phyloP scores from a whole-genome alignment of 2,113 vertebrate genomes.

The Nannobrachium achirus region DNA sequence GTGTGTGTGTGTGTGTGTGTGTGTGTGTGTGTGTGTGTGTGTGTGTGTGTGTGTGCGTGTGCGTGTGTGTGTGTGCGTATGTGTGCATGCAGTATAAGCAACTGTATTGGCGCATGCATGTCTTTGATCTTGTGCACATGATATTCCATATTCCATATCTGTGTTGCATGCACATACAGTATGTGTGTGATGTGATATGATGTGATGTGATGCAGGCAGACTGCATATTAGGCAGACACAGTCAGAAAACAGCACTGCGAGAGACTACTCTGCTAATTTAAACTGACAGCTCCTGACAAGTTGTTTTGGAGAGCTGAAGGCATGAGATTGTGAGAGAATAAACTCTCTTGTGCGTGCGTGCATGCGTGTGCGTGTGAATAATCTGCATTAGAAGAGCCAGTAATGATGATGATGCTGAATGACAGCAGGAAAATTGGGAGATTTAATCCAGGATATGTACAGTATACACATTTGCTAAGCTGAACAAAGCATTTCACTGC shows the following conservation, averaged over 20 bases:
- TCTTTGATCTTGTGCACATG: too few species aligned
- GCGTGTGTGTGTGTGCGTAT: constrained; percentile 16
- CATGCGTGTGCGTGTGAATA: constrained; percentile 44
- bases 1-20: constrained; percentile 18
- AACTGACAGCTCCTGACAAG: constrained; percentile 69
- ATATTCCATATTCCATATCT: constrained; percentile 1
- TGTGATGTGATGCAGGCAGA: constrained; percentile 61
- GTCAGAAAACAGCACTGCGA: constrained; percentile 51
- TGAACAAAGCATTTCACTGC: constrained; percentile 32
- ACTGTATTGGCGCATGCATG: too few species aligned
- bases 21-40: background rate
- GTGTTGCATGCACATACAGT: background rate
- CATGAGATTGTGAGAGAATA: constrained; percentile 46
- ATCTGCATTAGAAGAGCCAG: background rate
- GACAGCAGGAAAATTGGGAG: constrained; percentile 20
- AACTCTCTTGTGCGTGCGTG: constrained; percentile 25
- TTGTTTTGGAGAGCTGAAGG: constrained; percentile 69
- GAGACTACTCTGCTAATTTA: constrained; percentile 60
- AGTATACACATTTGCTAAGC: constrained; percentile 13
- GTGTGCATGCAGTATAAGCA: too few species aligned
- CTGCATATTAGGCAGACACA: constrained; percentile 61
- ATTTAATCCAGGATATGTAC: constrained; percentile 60
- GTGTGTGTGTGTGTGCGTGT: constrained; percentile 8
- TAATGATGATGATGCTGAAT: too few species aligned
- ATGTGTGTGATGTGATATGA: constrained; percentile 1